These are phyloP conservation scores for Elymnias hypermnestra DNA, from an alignment of 1,140 invertebrate genomes.

Conservation along the genomic window DNA sequence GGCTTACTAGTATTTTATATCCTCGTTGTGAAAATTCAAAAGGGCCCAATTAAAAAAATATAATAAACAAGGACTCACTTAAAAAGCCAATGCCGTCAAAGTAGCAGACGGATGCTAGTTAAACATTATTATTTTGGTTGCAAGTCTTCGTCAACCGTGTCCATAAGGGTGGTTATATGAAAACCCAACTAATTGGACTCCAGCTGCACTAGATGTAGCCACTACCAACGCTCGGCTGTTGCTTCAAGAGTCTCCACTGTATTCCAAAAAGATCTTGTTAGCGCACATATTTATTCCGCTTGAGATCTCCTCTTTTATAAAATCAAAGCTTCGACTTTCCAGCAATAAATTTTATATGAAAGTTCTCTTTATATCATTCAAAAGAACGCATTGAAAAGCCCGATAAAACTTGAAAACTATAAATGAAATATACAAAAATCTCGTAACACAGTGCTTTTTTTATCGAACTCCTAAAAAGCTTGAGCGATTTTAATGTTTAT, in stretches of 20 bases:
- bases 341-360: neutral
- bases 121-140: neutral
- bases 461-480: no score
- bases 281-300: slow-evolving; percentile 8
- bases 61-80: neutral
- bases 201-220: slow-evolving; percentile 8
- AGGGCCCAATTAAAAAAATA: neutral
- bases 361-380: neutral
- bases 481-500: no score
- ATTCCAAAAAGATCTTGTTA: slow-evolving; percentile 12
- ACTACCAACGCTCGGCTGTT: slow-evolving; percentile 5
- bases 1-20: no score
- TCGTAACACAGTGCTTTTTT: no score
- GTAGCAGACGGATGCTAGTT: neutral
- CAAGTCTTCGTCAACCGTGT: neutral
- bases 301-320: slow-evolving; percentile 2
- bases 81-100: slow-evolving; percentile 6
- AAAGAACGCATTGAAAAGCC: no score
- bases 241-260: slow-evolving; percentile 9
- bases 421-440: no score
- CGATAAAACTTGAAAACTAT: no score
- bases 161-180: slow-evolving; percentile 3
- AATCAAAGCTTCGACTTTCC: slow-evolving; percentile 2
- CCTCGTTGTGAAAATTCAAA: neutral
- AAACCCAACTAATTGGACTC: slow-evolving; percentile 14